These are phyloP conservation scores for Chrosomus eos DNA, from an alignment of 2,797 vertebrate genomes.

Conservation along the genomic window DNA sequence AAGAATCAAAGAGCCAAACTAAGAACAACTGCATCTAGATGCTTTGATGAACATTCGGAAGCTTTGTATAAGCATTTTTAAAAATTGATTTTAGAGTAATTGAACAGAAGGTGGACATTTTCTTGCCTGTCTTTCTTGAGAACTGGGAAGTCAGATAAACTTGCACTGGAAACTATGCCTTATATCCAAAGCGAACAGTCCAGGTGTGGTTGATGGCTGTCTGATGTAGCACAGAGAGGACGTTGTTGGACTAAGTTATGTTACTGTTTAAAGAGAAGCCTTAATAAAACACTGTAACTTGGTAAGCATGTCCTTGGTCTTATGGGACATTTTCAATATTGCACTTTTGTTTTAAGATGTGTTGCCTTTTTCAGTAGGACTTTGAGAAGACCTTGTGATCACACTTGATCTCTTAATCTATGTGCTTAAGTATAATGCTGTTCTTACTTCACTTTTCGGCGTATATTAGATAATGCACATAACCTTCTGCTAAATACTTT, in stretches of 20 bases:
- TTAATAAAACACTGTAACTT: constrained; percentile 47
- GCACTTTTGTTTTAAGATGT: background rate
- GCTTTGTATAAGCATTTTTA: constrained; percentile 52
- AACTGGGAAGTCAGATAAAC: constrained; percentile 17
- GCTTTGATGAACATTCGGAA: constrained; percentile 61
- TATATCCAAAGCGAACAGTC: background rate
- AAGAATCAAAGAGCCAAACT: constrained; percentile 63
- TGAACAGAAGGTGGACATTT: constrained; percentile 47
- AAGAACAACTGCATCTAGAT: constrained; percentile 56
- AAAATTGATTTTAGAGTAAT: constrained; percentile 31
- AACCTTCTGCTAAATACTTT: constrained; percentile 1
- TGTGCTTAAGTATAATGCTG: background rate
- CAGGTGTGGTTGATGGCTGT: constrained; percentile 1
- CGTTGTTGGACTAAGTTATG: background rate
- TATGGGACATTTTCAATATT: background rate
- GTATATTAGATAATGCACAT: background rate
- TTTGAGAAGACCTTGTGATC: background rate
- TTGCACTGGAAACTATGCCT: constrained; percentile 8
- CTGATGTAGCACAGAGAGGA: constrained; percentile 8
- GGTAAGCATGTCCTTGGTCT: constrained; percentile 5
- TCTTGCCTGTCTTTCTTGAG: constrained; percentile 34
- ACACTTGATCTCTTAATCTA: constrained; percentile 13
- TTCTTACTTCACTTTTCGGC: background rate
- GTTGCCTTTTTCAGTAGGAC: background rate
- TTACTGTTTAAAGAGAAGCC: constrained; percentile 23